Conservation (phyloP, 1,140 invertebrate genomes). For the Drosophila kurseongensis region DNA sequence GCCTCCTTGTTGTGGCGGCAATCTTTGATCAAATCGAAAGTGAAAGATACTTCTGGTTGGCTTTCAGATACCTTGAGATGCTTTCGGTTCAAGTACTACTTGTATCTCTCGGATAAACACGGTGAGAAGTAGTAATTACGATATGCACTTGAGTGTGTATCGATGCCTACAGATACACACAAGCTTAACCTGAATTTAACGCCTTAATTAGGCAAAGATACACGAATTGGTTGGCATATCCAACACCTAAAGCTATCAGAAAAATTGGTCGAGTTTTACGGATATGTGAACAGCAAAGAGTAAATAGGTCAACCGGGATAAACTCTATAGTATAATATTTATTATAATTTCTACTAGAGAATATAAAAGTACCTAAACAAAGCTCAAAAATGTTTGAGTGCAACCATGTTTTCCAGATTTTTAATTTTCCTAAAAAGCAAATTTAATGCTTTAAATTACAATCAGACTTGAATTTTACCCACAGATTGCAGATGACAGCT, state of each 20-base stretch:
- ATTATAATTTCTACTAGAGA: too few relatives aligned
- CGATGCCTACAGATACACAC: not conserved
- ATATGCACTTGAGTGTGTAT: constrained; percentile 3
- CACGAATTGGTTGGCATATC: not conserved
- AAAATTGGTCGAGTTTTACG: not conserved
- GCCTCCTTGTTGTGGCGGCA: constrained; percentile 32
- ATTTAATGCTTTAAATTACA: too few relatives aligned
- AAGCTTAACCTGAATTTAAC: not conserved
- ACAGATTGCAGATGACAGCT: not conserved
- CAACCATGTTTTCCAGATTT: too few relatives aligned
- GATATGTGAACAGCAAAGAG: too few relatives aligned
- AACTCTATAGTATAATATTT: too few relatives aligned
- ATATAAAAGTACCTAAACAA: too few relatives aligned
- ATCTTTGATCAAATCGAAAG: constrained; percentile 47
- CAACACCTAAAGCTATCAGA: not conserved
- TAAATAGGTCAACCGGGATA: too few relatives aligned
- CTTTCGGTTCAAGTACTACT: constrained; percentile 1
- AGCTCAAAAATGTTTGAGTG: too few relatives aligned
- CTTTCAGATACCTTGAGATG: constrained; percentile 18
- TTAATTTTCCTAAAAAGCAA: too few relatives aligned
- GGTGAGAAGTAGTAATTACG: constrained; percentile 10
- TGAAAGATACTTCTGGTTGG: constrained; percentile 25
- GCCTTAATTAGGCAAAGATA: not conserved
- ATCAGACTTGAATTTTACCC: too few relatives aligned
- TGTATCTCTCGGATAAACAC: constrained; percentile 6